Evolutionary conservation across 2,888 invertebrate genomes (phyloP), one percentile per base, ranked within the genome.

Genomic region (Miltochrista miniata): DNA sequence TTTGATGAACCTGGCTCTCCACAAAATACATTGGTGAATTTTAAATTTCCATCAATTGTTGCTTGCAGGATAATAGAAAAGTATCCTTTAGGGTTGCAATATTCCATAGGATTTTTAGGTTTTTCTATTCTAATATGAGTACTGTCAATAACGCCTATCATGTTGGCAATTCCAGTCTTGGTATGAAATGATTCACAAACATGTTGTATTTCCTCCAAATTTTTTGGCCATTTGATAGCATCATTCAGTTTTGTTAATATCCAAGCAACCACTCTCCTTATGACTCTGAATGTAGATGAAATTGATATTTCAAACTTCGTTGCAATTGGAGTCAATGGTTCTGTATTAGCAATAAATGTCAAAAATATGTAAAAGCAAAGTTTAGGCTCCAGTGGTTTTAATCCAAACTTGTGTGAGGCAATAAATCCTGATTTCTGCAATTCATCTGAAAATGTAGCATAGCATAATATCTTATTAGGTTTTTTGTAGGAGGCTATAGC

Each of bases 311-410:
- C 85, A 72, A 85, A 85, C 61, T 76, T 70, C 31, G 81, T 76
- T 38, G 85, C 84, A 46, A 85, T 85, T 49, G 85, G 83, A 38
- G 81, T 84, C 30, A 85, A 60, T 43, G 84, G 78, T 63, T 85
- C 85, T 33, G 79, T 79, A 45, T 68, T 82, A 3, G 82, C 73
- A 61, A 85, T 78, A 56, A 85, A 85, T 42, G 84, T 76, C 24
- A 85, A 61, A 63, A 85, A 85, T 55, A 85, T 85, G 48, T 79
- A 85, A 61, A 85, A 84, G 59, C 85, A 85, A 36, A 84, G 60
- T 61, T 79, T 83, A 15, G 84, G 79, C 64, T 81, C 83, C 48
- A 85, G 61, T n/a, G 85, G 84, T 53, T 83, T 85, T 35, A 80
- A 44, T 45, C 84, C 85, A 72, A 84, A 85, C 51, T 79, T 84